A percentile compares a stretch with the other conserved stretches of the same genome.
Evolutionary conservation across 30 jellyfish, hydroid and myxozoan species (phyloP).

Genomic region (Aurelia sp.): DNA sequence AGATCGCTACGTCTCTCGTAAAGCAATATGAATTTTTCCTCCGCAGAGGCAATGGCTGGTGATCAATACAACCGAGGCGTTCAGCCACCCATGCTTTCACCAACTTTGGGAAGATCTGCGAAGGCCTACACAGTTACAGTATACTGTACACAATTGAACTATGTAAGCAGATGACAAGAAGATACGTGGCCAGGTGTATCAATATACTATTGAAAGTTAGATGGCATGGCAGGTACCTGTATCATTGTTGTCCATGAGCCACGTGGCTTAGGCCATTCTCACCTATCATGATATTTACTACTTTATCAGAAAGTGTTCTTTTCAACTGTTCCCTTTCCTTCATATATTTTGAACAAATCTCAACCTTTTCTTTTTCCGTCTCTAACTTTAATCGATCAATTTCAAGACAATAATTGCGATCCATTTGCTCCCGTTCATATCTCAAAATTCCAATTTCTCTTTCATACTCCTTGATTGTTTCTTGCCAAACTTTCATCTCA

Average conservation of each 20-base stretch:
- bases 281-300: constrained; percentile 10
- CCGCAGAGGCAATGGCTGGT: too few species aligned
- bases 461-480: constrained; percentile 82
- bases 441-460: constrained; percentile 84
- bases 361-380: constrained; percentile 77
- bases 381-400: constrained; percentile 85
- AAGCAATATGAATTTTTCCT: too few species aligned
- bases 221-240: constrained; percentile 4
- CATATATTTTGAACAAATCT: constrained; percentile 48
- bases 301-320: constrained; percentile 57
- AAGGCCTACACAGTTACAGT: too few species aligned
- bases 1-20: too few species aligned
- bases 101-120: too few species aligned
- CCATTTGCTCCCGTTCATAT: constrained; percentile 88
- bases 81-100: too few species aligned
- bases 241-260: constrained; percentile 7
- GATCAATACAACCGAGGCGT: too few species aligned
- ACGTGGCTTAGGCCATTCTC: constrained; percentile 42
- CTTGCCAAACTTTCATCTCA: constrained; percentile 93
- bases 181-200: too few species aligned
- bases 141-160: too few species aligned
- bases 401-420: constrained; percentile 87
- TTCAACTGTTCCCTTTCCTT: constrained; percentile 54
- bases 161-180: too few species aligned
- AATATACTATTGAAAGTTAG: background rate